Evolutionary conservation across 2,797 vertebrate species (phyloP).

Genomic region (Syngnathus rostellatus): DNA sequence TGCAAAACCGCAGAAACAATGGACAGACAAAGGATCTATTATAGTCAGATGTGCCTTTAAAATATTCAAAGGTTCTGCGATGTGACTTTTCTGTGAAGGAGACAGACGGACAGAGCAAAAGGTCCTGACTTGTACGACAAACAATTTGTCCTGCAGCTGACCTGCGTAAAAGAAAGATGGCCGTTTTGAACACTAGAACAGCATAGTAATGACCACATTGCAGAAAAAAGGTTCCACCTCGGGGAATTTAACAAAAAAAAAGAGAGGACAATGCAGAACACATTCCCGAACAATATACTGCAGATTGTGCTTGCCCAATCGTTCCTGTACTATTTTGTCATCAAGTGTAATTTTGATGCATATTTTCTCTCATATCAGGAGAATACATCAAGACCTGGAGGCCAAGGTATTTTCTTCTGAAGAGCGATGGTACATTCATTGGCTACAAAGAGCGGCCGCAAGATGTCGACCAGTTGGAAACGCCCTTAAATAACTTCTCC

Average conservation of each 20-base stretch:
- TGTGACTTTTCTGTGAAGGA: conserved; percentile 23
- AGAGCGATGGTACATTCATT: conserved; percentile 93
- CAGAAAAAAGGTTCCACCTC: conserved; percentile 14
- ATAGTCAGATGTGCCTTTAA: background rate
- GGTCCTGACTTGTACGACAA: conserved; percentile 42
- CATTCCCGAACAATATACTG: background rate
- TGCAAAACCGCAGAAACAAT: conserved; percentile 8
- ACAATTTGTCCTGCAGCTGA: conserved; percentile 51
- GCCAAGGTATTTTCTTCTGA: conserved; percentile 90
- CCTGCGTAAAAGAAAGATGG: conserved; percentile 39
- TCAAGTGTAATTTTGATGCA: conserved; percentile 9
- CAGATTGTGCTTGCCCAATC: background rate
- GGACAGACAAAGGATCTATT: background rate
- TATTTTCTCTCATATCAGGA: conserved; percentile 65
- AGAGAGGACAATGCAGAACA: conserved; percentile 8
- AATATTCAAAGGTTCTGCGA: conserved; percentile 8
- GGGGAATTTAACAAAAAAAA: conserved; percentile 20
- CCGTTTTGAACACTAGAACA: conserved; percentile 31
- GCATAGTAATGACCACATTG: conserved; percentile 45
- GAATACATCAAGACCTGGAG: conserved; percentile 99
- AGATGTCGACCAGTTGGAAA: conserved; percentile 91
- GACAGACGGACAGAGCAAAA: conserved; percentile 14
- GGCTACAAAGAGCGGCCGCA: conserved; percentile 96
- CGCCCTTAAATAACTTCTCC: conserved; percentile 97
- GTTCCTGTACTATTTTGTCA: background rate